Evolutionary conservation across 2,797 vertebrate species (phyloP).

Genomic region (Myoxocephalus aenaeus): DNA sequence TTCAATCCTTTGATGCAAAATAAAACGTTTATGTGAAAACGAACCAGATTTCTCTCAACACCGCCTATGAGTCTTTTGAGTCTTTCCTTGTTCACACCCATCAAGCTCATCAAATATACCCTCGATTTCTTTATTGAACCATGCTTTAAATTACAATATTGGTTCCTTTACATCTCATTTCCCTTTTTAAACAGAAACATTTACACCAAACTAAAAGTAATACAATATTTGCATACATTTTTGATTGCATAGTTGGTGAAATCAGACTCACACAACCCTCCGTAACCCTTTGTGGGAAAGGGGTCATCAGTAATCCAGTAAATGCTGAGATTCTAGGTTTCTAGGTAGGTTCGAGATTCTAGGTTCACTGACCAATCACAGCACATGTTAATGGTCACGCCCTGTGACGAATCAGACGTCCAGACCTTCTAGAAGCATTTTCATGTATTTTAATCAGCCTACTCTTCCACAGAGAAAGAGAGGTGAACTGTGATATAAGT

Average conservation of each 20-base stretch:
- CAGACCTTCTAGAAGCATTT: too few relatives aligned
- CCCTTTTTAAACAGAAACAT: not conserved
- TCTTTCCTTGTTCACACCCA: not conserved
- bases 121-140: not conserved
- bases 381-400: too few relatives aligned
- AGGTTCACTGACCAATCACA: too few relatives aligned
- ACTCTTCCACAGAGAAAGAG: too few relatives aligned
- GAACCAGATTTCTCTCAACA: slow-evolving; percentile 40
- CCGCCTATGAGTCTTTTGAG: slow-evolving; percentile 43
- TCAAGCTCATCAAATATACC: not conserved
- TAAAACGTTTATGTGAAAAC: slow-evolving; percentile 86
- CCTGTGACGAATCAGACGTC: too few relatives aligned
- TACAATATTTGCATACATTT: not conserved
- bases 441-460: too few relatives aligned
- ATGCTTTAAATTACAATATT: not conserved
- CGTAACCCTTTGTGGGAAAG: too few relatives aligned
- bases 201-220: not conserved
- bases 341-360: too few relatives aligned
- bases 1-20: slow-evolving; percentile 84
- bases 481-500: too few relatives aligned
- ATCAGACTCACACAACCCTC: too few relatives aligned
- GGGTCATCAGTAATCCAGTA: too few relatives aligned
- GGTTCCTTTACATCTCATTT: not conserved
- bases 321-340: too few relatives aligned
- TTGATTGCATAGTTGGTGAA: not conserved